Evolutionary conservation across 30 jellyfish, hydroid and myxozoan genomes (phyloP).

Genomic region (Hydractinia symbiolongicarpus): DNA sequence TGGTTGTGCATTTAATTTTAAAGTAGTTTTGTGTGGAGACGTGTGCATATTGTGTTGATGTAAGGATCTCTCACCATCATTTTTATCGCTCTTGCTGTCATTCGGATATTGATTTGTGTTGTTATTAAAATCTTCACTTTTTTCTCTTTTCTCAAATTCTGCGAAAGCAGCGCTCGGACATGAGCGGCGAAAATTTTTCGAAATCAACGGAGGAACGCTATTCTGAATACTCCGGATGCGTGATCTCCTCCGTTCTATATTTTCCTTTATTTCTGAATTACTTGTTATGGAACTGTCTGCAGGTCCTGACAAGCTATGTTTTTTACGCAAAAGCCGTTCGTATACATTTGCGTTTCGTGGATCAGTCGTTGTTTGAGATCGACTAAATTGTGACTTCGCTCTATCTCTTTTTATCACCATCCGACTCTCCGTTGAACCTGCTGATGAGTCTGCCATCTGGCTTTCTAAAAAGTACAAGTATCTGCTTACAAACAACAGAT

Average conservation of each 20-base stretch:
- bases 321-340: slow-evolving; percentile 23
- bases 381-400: not conserved
- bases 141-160: too few relatives aligned
- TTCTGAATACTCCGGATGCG: not conserved
- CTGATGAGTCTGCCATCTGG: slow-evolving; percentile 9
- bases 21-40: too few relatives aligned
- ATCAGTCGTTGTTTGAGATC: slow-evolving; percentile 1
- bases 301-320: not conserved
- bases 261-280: not conserved
- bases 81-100: too few relatives aligned
- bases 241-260: slow-evolving; percentile 1
- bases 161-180: too few relatives aligned
- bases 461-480: not conserved
- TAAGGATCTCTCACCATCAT: too few relatives aligned
- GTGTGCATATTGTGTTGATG: too few relatives aligned
- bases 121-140: too few relatives aligned
- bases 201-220: slow-evolving; percentile 8
- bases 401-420: slow-evolving; percentile 5
- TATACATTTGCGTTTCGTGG: slow-evolving; percentile 11
- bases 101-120: too few relatives aligned
- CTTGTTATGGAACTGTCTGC: not conserved
- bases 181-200: not conserved
- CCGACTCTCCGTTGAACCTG: slow-evolving; percentile 8
- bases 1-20: too few relatives aligned
- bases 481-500: not conserved